phyloP scores from a whole-genome alignment of 2,888 invertebrate genomes.

The Pantelozetes paolii region DNA sequence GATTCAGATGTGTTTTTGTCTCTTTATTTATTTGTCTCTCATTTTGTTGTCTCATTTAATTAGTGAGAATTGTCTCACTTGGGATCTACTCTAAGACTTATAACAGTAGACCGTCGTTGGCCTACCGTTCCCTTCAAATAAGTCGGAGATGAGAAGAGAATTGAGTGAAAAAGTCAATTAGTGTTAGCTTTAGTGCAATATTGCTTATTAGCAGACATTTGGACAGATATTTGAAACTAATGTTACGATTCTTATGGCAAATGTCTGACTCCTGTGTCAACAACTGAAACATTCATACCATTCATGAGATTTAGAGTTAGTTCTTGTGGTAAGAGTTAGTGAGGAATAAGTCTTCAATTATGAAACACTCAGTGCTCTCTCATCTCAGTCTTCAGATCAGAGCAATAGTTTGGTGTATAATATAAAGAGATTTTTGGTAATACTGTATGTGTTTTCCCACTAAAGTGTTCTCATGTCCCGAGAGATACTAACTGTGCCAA shows the following conservation, averaged over 20 bases:
- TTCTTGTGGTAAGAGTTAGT: background rate
- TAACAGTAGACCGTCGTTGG: background rate
- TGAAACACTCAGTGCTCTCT: background rate
- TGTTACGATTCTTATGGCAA: background rate
- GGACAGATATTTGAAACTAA: background rate
- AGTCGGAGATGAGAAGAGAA: background rate
- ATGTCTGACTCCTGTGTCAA: constrained; percentile 7
- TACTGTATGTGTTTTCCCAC: constrained; percentile 3
- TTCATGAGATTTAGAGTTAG: constrained; percentile 1
- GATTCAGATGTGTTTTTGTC: background rate
- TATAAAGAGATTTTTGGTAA: background rate
- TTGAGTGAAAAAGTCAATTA: constrained; percentile 23
- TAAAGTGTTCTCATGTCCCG: constrained; percentile 31
- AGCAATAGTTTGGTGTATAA: background rate
- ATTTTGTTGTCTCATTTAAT: constrained; percentile 35
- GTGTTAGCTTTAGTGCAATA: constrained; percentile 9
- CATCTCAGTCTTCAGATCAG: background rate
- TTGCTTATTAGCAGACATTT: constrained; percentile 4
- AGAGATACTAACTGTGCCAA: constrained; percentile 6
- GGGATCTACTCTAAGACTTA: background rate
- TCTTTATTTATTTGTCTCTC: constrained; percentile 29
- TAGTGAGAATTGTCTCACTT: constrained; percentile 9
- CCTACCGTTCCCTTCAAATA: background rate
- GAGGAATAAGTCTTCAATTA: background rate
- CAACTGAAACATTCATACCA: constrained; percentile 25